phyloP scores from a whole-genome alignment of 2,797 vertebrate species.

The Anomalospiza imberbis region DNA sequence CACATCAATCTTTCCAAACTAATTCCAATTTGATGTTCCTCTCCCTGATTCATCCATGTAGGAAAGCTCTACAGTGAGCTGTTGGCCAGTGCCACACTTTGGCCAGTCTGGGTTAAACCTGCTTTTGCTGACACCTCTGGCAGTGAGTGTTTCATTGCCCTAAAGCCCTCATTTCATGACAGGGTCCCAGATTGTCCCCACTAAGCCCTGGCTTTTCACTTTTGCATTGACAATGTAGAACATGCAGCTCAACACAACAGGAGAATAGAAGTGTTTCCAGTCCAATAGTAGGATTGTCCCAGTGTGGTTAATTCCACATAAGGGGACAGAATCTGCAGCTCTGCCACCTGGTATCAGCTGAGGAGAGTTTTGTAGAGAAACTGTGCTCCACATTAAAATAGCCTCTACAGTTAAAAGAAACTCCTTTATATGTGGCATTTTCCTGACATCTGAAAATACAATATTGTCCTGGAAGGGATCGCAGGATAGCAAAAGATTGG shows the following conservation, averaged over 20 bases:
- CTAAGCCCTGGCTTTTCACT: too few species aligned
- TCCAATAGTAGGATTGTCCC: too few species aligned
- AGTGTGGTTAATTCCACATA: not conserved
- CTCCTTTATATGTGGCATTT: too few species aligned
- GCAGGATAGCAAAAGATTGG: not conserved
- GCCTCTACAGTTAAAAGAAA: too few species aligned
- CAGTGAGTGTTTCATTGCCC: too few species aligned
- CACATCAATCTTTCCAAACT: not conserved
- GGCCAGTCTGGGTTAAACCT: not conserved
- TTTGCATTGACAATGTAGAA: too few species aligned
- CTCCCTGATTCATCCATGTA: not conserved
- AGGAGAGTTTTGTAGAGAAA: not conserved
- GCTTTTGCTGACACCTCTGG: too few species aligned
- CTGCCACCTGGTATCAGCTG: rapidly evolving
- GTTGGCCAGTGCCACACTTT: not conserved
- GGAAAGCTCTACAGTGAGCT: not conserved
- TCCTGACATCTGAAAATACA: not conserved
- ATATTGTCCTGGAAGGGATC: not conserved
- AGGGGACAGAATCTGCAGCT: not conserved
- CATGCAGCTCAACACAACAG: too few species aligned
- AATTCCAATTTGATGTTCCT: not conserved
- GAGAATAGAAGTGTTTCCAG: too few species aligned
- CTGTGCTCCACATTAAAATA: not conserved
- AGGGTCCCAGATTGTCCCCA: too few species aligned
- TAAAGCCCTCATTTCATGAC: too few species aligned